phyloP scores from a whole-genome alignment of 2,888 invertebrate species.

The Melikaiella ostensackeni region DNA sequence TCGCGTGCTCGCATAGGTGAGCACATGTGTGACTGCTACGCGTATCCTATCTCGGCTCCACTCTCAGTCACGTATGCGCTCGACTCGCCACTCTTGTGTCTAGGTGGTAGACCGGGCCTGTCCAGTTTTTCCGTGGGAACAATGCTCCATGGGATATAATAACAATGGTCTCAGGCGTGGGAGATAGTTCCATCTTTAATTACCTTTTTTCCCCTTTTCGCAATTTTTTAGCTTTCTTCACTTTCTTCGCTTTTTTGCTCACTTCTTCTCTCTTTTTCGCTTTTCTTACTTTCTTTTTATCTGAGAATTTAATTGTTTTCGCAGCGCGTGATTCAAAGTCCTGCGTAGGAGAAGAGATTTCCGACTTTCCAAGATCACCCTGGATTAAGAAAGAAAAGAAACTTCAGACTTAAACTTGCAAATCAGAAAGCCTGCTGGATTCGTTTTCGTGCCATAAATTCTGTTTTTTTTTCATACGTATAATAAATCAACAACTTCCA shows the following conservation, averaged over 20 bases:
- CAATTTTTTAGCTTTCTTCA: no score
- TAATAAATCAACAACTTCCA: slow-evolving; percentile 11
- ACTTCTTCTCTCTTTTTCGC: neutral
- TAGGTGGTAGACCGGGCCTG: slow-evolving; percentile 69
- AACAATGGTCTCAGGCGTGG: slow-evolving; percentile 69
- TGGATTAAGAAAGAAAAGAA: neutral
- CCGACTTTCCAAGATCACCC: neutral
- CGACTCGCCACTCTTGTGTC: slow-evolving; percentile 45
- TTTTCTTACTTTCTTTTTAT: neutral
- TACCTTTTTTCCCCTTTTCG: slow-evolving; percentile 52
- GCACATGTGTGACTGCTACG: slow-evolving; percentile 46
- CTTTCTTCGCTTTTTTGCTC: neutral
- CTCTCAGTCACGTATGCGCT: slow-evolving; percentile 27
- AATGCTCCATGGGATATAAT: slow-evolving; percentile 71
- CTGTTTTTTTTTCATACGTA: slow-evolving; percentile 12
- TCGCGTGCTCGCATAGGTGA: slow-evolving; percentile 42
- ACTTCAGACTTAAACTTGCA: neutral
- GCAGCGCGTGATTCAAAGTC: neutral
- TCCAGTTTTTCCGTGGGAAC: slow-evolving; percentile 73
- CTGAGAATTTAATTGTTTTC: slow-evolving; percentile 22
- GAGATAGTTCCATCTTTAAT: slow-evolving; percentile 70
- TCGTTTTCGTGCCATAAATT: slow-evolving; percentile 6
- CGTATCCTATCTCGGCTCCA: slow-evolving; percentile 31
- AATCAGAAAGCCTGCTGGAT: slow-evolving; percentile 1
- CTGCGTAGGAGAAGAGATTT: neutral